Evolutionary conservation across 2,113 vertebrate species (phyloP).

Genomic region (Genyomyrus donnyi): DNA sequence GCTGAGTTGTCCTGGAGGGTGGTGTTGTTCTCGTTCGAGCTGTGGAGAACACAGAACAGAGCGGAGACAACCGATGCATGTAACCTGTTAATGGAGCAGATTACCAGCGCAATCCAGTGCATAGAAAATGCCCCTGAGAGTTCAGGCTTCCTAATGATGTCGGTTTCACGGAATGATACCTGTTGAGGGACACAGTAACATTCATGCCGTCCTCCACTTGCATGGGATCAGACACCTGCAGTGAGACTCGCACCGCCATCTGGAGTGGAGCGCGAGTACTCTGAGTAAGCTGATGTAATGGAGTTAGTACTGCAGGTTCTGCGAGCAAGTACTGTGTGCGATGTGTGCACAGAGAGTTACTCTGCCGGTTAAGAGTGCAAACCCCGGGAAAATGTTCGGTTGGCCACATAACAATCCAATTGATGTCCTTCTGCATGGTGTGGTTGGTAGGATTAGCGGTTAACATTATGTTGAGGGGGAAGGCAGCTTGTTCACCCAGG

Average conservation of each 20-base stretch:
- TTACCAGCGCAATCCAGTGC: background rate
- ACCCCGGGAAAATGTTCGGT: background rate
- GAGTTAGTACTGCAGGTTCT: background rate
- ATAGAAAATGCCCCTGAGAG: background rate
- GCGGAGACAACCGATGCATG: background rate
- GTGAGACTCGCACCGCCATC: conserved; percentile 21
- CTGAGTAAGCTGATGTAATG: background rate
- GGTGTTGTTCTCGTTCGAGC: conserved; percentile 26
- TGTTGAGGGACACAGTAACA: conserved; percentile 23
- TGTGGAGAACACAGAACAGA: background rate
- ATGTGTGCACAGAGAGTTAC: background rate
- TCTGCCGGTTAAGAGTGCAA: background rate
- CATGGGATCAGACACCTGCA: conserved; percentile 15
- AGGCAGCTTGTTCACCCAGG: background rate
- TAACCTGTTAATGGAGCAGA: background rate
- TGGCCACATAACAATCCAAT: background rate
- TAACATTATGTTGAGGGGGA: background rate
- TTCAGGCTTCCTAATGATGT: background rate
- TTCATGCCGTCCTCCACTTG: conserved; percentile 5
- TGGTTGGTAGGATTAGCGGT: background rate
- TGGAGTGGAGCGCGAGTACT: background rate
- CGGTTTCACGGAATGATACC: conserved; percentile 4
- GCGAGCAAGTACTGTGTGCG: background rate
- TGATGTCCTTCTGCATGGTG: background rate
- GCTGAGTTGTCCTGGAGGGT: conserved; percentile 34